Conservation (phyloP, 2,888 invertebrate genomes). For the Reticulitermes lucifugus region DNA sequence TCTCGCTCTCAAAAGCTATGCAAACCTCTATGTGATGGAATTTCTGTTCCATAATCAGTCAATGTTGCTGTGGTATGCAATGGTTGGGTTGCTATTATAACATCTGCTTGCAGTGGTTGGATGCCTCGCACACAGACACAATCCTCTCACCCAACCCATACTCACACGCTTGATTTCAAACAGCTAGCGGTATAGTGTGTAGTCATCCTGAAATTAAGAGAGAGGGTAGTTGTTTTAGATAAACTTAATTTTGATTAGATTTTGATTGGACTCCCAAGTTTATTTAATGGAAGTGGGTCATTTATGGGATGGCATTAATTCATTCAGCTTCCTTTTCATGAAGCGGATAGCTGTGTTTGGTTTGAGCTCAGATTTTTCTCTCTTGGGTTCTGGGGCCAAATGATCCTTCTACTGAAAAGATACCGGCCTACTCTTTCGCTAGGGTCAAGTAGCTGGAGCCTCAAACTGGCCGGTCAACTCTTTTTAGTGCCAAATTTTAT, state of each 20-base stretch:
- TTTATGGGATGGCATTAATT: constrained; percentile 3
- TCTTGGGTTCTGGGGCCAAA: too few species aligned
- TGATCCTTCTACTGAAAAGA: too few species aligned
- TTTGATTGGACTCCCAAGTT: constrained; percentile 12
- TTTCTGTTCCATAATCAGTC: constrained; percentile 47
- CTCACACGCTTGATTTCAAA: not conserved
- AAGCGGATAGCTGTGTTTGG: too few species aligned
- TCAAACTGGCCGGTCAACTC: too few species aligned
- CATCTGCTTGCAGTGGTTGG: constrained; percentile 9
- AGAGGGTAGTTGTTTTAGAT: not conserved
- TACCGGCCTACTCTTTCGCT: too few species aligned
- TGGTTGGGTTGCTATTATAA: constrained; percentile 25
- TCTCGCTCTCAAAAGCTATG: constrained; percentile 35
- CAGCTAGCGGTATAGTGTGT: not conserved
- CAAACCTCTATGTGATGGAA: constrained; percentile 45
- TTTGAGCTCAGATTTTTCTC: too few species aligned
- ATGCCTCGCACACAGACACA: not conserved
- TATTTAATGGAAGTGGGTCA: constrained; percentile 12
- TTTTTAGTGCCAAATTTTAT: too few species aligned
- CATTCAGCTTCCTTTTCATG: not conserved
- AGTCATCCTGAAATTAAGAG: not conserved
- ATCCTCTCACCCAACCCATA: not conserved
- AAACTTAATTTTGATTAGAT: constrained; percentile 13
- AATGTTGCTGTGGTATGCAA: constrained; percentile 40
- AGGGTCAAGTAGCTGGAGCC: too few species aligned